phyloP scores from a whole-genome alignment of 2,797 vertebrate species.

The Anas capensis region DNA sequence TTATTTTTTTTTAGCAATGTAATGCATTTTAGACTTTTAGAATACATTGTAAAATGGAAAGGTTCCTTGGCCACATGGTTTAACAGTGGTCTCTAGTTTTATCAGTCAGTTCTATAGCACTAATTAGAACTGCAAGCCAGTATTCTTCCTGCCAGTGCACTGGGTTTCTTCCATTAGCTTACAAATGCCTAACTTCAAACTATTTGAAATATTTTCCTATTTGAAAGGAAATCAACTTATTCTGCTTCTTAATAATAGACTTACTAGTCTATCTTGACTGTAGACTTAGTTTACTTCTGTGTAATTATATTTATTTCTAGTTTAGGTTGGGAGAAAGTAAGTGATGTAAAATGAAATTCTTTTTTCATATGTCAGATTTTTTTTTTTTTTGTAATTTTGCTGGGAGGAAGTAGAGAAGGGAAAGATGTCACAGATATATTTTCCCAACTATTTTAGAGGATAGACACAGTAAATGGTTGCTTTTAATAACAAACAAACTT shows the following conservation, averaged over 20 bases:
- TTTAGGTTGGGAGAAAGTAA: background rate
- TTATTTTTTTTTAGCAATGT: background rate
- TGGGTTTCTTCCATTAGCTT: background rate
- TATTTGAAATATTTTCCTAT: background rate
- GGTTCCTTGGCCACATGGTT: background rate
- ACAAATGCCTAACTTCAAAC: background rate
- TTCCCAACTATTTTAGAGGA: background rate
- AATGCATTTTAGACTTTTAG: background rate
- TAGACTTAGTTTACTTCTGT: background rate
- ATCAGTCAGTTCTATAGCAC: background rate
- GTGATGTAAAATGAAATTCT: background rate
- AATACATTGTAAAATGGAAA: background rate
- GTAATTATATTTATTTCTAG: background rate
- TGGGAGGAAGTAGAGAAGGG: background rate
- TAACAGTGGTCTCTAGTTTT: background rate
- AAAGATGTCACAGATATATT: background rate
- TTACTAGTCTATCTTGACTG: background rate
- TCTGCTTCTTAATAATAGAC: background rate
- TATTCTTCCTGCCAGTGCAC: background rate
- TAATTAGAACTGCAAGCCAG: background rate
- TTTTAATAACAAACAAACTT: background rate
- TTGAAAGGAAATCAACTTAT: background rate
- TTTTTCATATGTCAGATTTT: background rate
- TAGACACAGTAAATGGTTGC: background rate
- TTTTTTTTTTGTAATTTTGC: background rate